A percentile compares a stretch with the other conserved stretches of the same genome.
Evolutionary conservation across 1,140 invertebrate species (phyloP).

Genomic region (Ephestia elutella): DNA sequence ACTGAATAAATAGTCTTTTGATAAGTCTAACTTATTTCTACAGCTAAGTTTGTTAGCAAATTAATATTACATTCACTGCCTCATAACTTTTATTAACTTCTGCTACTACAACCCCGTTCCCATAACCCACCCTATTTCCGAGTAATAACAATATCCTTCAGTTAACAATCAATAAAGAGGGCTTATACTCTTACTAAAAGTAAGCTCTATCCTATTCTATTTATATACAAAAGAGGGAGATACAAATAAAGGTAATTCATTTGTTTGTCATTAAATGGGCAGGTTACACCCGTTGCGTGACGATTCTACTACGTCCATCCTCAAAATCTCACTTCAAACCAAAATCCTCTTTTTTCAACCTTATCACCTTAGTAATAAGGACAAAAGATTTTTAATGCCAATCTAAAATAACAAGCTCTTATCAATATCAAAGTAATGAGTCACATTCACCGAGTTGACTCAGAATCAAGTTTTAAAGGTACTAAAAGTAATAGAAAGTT

Average conservation of each 20-base stretch:
- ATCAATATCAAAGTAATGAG: slow-evolving; percentile 50
- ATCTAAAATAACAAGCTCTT: background rate
- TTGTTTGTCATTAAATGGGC: slow-evolving; percentile 43
- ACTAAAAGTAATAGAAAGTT: slow-evolving; percentile 21
- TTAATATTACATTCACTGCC: background rate
- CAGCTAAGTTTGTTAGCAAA: no score
- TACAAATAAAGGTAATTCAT: slow-evolving; percentile 33
- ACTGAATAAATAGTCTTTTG: no score
- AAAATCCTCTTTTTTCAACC: background rate
- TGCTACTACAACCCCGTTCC: background rate
- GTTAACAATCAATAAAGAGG: background rate
- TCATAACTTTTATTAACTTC: background rate
- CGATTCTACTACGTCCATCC: no score
- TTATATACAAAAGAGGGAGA: slow-evolving; percentile 25
- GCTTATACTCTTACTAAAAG: background rate
- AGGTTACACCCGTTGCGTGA: slow-evolving; percentile 53
- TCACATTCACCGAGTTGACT: slow-evolving; percentile 26
- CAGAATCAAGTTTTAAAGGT: slow-evolving; percentile 1
- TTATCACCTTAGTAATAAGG: background rate
- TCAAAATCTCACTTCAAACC: background rate
- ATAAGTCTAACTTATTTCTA: no score
- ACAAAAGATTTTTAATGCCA: background rate
- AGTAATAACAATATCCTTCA: background rate
- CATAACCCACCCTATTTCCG: background rate
- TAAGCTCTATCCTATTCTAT: slow-evolving; percentile 22